phyloP scores from a whole-genome alignment of 2,797 vertebrate genomes.

The Dryobates pubescens region DNA sequence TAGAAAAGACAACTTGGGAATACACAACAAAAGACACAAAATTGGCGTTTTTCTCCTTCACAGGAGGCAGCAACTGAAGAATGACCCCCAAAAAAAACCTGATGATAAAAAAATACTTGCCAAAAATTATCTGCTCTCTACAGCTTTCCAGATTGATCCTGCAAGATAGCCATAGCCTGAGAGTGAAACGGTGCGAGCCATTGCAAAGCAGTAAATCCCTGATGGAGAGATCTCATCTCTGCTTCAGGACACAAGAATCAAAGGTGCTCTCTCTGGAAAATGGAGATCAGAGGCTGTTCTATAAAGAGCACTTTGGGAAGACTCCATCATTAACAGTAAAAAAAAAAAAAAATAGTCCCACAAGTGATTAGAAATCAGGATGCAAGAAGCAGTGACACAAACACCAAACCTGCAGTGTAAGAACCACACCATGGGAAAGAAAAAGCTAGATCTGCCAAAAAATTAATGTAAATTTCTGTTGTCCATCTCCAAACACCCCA shows the following conservation, averaged over 20 bases:
- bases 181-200: neutral
- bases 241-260: neutral
- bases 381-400: neutral
- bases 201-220: neutral
- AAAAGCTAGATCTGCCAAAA: neutral
- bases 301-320: neutral
- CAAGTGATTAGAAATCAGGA: neutral
- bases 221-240: neutral
- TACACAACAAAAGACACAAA: conserved; percentile 22
- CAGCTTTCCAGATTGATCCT: conserved; percentile 5
- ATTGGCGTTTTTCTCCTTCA: conserved; percentile 11
- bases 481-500: neutral
- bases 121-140: conserved; percentile 19
- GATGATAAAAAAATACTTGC: conserved; percentile 39
- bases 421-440: neutral
- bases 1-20: neutral
- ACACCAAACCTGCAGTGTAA: no score
- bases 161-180: neutral
- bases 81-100: conserved; percentile 51
- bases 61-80: conserved; percentile 51
- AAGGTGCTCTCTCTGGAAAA: neutral
- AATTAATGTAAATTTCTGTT: neutral
- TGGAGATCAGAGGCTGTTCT: neutral
- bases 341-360: neutral
- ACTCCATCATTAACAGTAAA: neutral